Evolutionary conservation across 2,797 vertebrate genomes (phyloP), one percentile per base, ranked within the genome.

Genomic region (Centropyge bicolor): DNA sequence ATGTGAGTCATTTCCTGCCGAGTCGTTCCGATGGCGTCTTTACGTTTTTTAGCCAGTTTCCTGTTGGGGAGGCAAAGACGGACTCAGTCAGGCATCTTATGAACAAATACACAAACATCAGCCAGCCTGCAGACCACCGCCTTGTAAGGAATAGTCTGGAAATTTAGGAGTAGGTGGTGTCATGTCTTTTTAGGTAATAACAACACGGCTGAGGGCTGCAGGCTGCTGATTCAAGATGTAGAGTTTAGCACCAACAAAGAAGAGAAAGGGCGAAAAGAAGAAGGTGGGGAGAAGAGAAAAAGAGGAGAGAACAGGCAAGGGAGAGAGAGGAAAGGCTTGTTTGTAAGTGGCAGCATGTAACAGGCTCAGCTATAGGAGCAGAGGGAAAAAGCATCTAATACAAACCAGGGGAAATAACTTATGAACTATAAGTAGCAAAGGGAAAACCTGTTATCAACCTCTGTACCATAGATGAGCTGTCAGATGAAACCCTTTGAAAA

Each of bases 1-100:
- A 99, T 99, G 89, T 99, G 98, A 0, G 98, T 99, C 98, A 99
- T 99, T 92, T 99, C 98, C 91, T 99, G 98, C 3, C 98, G 95
- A 0, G 98, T 97, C 31, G 97, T 99, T 36, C 98, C 98, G 70
- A 98, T 97, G 45, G 97, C 98, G 60, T 99, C 98, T 87, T 99
- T 99, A 31, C 98, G 98, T 84, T 99, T 99, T 94, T 99, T 99
- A 0, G 98, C 98, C 83, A 99, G 97, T 93, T 99, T 99, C 95
- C 98, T 99, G 95, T 93, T 36, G 3, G 45, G 27, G 27, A 69
- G 52, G 79, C 73, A 88, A 76, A 88, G 17, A 80, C 60, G 51
- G 19, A 80, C 10, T 57, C 22, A 93, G 62, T 92, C 57, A 89
- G 71, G 20, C 16, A 57, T 70, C 31, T 20, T 22, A 22, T 0